Conservation (phyloP, 2,888 invertebrate genomes). For the Drosophila yooni region DNA sequence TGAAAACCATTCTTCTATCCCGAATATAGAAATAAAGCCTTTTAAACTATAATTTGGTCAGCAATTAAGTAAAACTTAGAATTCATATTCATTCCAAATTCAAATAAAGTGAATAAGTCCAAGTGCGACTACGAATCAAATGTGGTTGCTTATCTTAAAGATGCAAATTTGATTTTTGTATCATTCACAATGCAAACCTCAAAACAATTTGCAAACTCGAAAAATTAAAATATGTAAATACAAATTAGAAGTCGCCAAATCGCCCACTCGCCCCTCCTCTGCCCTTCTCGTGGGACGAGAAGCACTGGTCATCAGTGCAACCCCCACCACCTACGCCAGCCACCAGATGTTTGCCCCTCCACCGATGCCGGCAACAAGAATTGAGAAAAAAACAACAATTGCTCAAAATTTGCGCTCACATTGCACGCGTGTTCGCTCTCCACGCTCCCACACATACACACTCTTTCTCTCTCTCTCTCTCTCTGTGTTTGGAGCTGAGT, state of each 20-base stretch:
- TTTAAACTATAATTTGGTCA: not conserved
- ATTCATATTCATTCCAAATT: not conserved
- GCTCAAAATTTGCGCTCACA: slow-evolving; percentile 55
- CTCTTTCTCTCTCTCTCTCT: slow-evolving; percentile 20
- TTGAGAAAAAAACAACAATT: slow-evolving; percentile 45
- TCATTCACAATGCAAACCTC: slow-evolving; percentile 46
- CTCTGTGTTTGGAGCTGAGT: not conserved
- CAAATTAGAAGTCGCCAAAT: slow-evolving; percentile 47
- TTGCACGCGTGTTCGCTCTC: slow-evolving; percentile 34
- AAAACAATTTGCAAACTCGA: slow-evolving; percentile 49
- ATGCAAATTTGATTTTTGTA: slow-evolving; percentile 50
- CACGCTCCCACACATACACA: slow-evolving; percentile 24
- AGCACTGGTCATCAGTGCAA: slow-evolving; percentile 46
- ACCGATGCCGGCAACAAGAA: slow-evolving; percentile 43
- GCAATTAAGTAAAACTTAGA: not conserved
- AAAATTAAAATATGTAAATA: slow-evolving; percentile 61
- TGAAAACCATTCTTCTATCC: not conserved
- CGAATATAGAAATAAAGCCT: not conserved
- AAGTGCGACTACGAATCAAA: slow-evolving; percentile 1
- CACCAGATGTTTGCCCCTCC: not conserved
- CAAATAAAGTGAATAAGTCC: not conserved
- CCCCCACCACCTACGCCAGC: not conserved
- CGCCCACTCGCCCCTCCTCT: slow-evolving; percentile 11
- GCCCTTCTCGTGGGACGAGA: not conserved
- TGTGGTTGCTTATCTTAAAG: slow-evolving; percentile 30